Conservation (phyloP, 2,888 invertebrate species). For the Aspidiotus rigidus region DNA sequence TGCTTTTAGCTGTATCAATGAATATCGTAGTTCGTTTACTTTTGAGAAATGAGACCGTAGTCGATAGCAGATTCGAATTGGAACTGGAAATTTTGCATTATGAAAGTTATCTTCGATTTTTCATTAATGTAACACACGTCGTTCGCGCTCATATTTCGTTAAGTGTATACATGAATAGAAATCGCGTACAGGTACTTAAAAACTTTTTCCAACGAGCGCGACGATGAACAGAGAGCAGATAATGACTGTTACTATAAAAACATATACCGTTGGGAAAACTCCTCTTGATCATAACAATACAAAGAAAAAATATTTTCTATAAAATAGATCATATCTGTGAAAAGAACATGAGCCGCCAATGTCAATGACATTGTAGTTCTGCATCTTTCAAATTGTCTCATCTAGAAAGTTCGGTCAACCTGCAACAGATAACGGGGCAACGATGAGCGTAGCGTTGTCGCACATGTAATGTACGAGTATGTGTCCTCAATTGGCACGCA, state of each 20-base stretch:
- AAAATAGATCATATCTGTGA: conserved; percentile 1
- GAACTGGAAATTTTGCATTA: no score
- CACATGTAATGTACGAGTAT: neutral
- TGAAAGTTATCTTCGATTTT: no score
- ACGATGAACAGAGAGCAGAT: no score
- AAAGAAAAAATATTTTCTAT: neutral
- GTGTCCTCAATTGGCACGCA: conserved; percentile 2
- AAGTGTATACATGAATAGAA: no score
- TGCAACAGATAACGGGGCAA: neutral
- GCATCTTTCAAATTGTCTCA: neutral
- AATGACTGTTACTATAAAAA: neutral
- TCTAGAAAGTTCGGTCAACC: conserved; percentile 3
- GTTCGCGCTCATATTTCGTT: no score
- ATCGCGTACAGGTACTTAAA: no score
- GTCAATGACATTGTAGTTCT: neutral
- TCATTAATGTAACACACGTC: no score
- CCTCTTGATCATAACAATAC: neutral
- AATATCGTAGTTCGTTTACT: no score
- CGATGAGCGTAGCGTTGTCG: neutral
- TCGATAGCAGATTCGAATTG: no score
- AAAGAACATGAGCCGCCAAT: conserved; percentile 1
- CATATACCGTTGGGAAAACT: conserved; percentile 2
- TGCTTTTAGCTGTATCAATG: no score
- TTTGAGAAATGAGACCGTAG: no score
- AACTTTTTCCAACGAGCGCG: no score